Evolutionary conservation across 2,888 invertebrate genomes (phyloP), one percentile per base, ranked within the genome.

Genomic region (Autographa gamma): DNA sequence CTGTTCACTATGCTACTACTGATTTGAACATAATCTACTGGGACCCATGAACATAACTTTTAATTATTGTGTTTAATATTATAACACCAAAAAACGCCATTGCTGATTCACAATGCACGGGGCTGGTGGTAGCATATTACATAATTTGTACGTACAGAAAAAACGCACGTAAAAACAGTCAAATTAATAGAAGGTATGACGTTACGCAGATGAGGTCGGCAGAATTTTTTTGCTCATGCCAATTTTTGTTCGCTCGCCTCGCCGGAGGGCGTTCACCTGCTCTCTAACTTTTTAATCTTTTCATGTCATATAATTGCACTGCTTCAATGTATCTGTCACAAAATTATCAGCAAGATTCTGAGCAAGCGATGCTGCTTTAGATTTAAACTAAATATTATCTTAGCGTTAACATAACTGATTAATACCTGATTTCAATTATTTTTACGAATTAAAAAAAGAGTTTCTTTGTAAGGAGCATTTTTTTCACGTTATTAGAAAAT

Each of bases 251-350:
- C 76, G 72, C 77, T 67, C 63, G 77, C 73, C 72, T 74, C 81
- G 74, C 73, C 73, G 70, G 63, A 67, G 91, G 89, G 74, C 92
- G 82, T 90, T 90, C 86, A 90, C 89, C 90, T 84, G 80, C 74
- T 74, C 82, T 81, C 71, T 72, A 75, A 83, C 83, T 79, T 85
- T 89, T 88, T 86, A 87, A 89, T 89, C 86, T 86, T 73, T 84
- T 85, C 84, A 87, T 86, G 85, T 85, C 85, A 84, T 80, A 76
- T 70, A 74, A 73, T 63, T 74, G 81, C 78, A 81, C 66, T 66
- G 60, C 60, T 72, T 60, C 69, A 72, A 73, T 64, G 59, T 62
- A 61, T 69, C 70, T 58, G 68, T 74, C 69, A 61, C 66, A 70
- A 54, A 71, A 75, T 72, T 75, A 74, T 77, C 60, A 60, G 66